Conservation (phyloP, 2,113 vertebrate species). For the Rhadina sibilatrix region DNA sequence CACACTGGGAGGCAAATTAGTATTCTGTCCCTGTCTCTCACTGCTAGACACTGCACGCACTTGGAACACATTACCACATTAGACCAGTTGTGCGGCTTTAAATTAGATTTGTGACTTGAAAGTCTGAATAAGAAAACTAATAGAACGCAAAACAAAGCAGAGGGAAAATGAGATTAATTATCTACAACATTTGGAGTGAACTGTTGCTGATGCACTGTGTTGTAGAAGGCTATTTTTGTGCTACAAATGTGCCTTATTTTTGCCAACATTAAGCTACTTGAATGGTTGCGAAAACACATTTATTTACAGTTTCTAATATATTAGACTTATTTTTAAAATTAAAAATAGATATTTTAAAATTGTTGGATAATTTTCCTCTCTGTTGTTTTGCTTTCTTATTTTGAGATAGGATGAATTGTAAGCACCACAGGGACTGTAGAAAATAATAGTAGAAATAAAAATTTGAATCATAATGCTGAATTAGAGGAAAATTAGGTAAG, state of each 20-base stretch:
- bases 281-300: constrained; percentile 19
- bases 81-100: constrained; percentile 77
- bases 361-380: neutral
- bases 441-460: neutral
- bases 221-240: constrained; percentile 52
- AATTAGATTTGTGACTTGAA: constrained; percentile 84
- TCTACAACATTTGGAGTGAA: constrained; percentile 69
- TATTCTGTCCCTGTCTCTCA: constrained; percentile 65
- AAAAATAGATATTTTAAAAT: constrained; percentile 11
- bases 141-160: constrained; percentile 77
- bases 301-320: constrained; percentile 45
- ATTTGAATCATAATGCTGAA: neutral
- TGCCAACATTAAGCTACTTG: neutral
- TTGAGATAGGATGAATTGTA: neutral
- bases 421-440: neutral
- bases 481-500: neutral
- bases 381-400: neutral
- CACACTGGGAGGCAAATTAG: constrained; percentile 63
- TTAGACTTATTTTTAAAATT: neutral
- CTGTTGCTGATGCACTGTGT: constrained; percentile 43
- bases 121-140: constrained; percentile 83
- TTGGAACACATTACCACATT: constrained; percentile 75
- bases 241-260: constrained; percentile 39
- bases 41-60: constrained; percentile 63
- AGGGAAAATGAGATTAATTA: constrained; percentile 79